Evolutionary conservation across 2,797 vertebrate genomes (phyloP), one percentile per base, ranked within the genome.

Genomic region (Coendou prehensilis): DNA sequence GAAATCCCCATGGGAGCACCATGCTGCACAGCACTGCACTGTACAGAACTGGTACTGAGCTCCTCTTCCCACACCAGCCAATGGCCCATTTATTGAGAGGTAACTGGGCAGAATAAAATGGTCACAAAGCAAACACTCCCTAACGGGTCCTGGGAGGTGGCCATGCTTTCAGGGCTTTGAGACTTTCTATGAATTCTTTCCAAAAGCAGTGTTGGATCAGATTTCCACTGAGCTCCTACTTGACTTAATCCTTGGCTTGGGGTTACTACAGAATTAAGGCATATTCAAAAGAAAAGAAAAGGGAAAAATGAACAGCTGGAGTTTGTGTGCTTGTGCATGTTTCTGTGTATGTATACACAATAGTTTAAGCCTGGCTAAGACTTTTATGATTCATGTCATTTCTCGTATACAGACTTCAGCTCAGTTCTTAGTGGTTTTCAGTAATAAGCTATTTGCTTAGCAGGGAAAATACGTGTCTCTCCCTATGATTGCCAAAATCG

Each of bases 361-460:
- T 93, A 47, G 93, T 83, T 86, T 96, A 90, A 95, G 90, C 85
- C 71, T 93, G 95, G 89, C 87, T 78, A 81, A 94, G 94, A 79
- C 75, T 90, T 95, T 56, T 75, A 93, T 61, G 93, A 95, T 94
- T 97, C 94, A 76, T 92, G 84, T 75, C 87, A 86, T 93, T 95
- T 97, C 90, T 88, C 91, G 30, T 93, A 92, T 84, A 95, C 81
- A 95, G 80, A 90, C 91, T 96, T 91, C 73, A 81, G 86, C 57
- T 91, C 69, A 47, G 69, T 91, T 97, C 71, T 93, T 94, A 86
- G 84, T 54, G 37, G 89, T 85, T 97, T 97, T 69, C 52, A 22
- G 85, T 96, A 97, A 95, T 94, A 97, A 97, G 61, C 93, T 95
- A 95, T 95, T 96, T 97, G 96, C 92, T 96, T 95, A 96, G 96